Base-by-base conservation (phyloP, 2,113 vertebrate species). In the Muscicapa adusta region DNA sequence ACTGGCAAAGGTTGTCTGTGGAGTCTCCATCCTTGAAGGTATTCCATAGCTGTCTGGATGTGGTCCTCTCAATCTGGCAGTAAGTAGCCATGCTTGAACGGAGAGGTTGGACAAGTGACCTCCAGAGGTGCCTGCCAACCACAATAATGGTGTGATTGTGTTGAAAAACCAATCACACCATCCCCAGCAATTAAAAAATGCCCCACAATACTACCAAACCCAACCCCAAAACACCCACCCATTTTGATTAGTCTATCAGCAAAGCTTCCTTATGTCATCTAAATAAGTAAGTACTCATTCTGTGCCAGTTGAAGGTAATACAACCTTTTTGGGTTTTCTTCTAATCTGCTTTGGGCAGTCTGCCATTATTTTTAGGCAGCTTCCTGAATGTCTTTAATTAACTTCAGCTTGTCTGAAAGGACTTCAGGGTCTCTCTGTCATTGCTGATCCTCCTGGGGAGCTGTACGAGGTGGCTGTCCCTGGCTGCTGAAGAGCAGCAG, bases 1-100 rank as follows among this genome's bases (percentile, higher is more conserved):
- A 10, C 18, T n/a, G 28, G 43, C 31, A 73, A 29, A 18, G 18
- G 26, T 18, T 78, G 47, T 29, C 51, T 38, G 6, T 34, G 7
- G 33, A 74, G 9, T 62, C 16, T 71, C 22, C 5, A 10, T 2
- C n/a, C 42, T 29, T 74, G 29, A 34, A 54, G 65, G 29, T 31
- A 13, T 1, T 40, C 33, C 50, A 38, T 9, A 66, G 25, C 9
- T 1, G 0, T 5, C 3, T 23, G 15, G 42, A 80, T 1, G 0
- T 6, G 13, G 23, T 51, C 31, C 36, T 56, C 16, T 33, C 26
- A 50, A 73, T 18, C 40, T 15, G 12, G 25, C 18, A 56, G 3
- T 22, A 10, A 5, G 40, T 50, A 20, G 36, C 18, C 8, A 5
- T 61, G 42, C 28, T 62, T 61, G 79, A 76, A 58, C 25, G 7